phyloP scores from a whole-genome alignment of 2,888 invertebrate genomes.

The Aphidius colemani region DNA sequence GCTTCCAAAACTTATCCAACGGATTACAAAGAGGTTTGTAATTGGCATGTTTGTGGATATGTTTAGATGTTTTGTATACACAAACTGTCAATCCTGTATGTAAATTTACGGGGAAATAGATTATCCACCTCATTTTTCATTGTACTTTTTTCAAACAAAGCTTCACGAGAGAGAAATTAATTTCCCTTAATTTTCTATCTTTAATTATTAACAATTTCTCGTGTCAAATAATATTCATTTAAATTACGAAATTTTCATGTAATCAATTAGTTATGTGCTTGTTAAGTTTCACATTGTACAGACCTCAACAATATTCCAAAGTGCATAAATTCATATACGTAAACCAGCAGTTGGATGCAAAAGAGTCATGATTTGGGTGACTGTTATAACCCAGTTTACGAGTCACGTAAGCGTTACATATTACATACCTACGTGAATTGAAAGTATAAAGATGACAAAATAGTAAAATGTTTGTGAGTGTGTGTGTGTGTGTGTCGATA shows the following conservation, averaged over 20 bases:
- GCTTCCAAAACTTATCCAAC: conserved; percentile 4
- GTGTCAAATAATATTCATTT: no score
- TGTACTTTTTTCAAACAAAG: no score
- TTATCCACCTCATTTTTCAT: no score
- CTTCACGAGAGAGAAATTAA: no score
- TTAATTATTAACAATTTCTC: no score
- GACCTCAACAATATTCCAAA: conserved; percentile 22
- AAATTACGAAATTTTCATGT: not conserved
- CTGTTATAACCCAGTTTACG: conserved; percentile 32
- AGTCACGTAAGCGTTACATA: conserved; percentile 44
- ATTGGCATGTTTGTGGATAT: not conserved
- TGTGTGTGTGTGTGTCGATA: not conserved
- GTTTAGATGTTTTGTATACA: no score
- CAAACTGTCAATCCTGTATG: no score
- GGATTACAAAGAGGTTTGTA: conserved; percentile 14
- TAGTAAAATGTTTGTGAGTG: conserved; percentile 8
- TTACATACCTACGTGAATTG: conserved; percentile 39
- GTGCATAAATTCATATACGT: conserved; percentile 31
- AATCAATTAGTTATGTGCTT: not conserved
- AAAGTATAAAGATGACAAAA: conserved; percentile 31
- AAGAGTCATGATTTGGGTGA: conserved; percentile 26
- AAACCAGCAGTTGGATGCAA: conserved; percentile 13
- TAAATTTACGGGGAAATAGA: no score
- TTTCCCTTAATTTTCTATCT: no score
- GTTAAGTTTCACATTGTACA: not conserved